Evolutionary conservation across 2,797 vertebrate genomes (phyloP), one percentile per base, ranked within the genome.

Genomic region (Eremophila alpestris): DNA sequence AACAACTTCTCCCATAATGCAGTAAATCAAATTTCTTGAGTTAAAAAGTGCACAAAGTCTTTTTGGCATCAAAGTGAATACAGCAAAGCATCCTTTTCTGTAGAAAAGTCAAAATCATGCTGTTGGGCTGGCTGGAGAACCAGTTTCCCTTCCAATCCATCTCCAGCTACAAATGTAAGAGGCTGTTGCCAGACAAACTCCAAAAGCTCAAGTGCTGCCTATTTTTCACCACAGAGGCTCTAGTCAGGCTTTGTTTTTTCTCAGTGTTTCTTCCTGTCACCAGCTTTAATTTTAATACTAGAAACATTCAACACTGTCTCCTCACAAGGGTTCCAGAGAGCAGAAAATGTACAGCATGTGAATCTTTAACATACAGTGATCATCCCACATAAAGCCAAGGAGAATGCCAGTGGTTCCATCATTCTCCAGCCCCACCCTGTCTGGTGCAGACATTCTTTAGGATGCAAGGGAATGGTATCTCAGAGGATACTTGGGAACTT

Each of bases 401-500:
- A 54, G 46, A 18, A 48, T 64, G 13, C 45, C 40, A 21, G 55
- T 43, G 18, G 45, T 69, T 83, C 69, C 32, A 21, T 87, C 48
- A 36, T 55, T 76, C 54, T 60, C 30, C 69, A 89, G 26, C 32
- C 62, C 58, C 13, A 51, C 79, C 41, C 63, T 89, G 13, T 90
- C 62, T 92, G 18, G 27, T 68, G 68, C 38, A 93, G 46, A 64
- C 20, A 46, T 32, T 79, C 59, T 76, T 58, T 55, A 79, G 88
- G 43, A 36, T 86, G 81, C 68, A 60, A 74, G 68, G 43, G 27
- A 95, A 76, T 93, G 40, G 73, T 82, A 70, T 59, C 85, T 95
- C 83, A 89, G 49, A 82, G 89, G 89, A 75, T 43, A 38, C 16
- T 43, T 68, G 92, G 73, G 81, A 96, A 97, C 71, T 83, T 70